phyloP scores from a whole-genome alignment of 2,797 vertebrate genomes.

The Decapterus maruadsi region DNA sequence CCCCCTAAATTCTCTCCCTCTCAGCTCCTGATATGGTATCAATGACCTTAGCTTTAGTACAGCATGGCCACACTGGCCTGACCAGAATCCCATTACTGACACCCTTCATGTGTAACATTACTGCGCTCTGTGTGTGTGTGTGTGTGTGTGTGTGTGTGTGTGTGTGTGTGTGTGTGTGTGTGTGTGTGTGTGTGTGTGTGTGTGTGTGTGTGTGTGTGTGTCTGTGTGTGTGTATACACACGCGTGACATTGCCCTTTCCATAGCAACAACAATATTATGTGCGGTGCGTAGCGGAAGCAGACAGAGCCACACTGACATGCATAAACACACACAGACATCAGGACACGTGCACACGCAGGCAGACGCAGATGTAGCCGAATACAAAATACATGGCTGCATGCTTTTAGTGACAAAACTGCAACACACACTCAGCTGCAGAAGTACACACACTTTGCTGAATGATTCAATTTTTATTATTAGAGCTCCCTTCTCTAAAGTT shows the following conservation, averaged over 20 bases:
- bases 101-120: constrained; percentile 83
- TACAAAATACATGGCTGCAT: constrained; percentile 14
- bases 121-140: constrained; percentile 53
- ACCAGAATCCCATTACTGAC: constrained; percentile 83
- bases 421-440: constrained; percentile 10
- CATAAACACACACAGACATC: neutral
- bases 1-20: constrained; percentile 20
- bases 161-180: constrained; percentile 53
- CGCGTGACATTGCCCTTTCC: constrained; percentile 77
- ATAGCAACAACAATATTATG: constrained; percentile 67
- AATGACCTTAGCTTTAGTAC: constrained; percentile 78
- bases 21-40: constrained; percentile 67
- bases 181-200: constrained; percentile 50
- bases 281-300: constrained; percentile 23
- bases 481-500: constrained; percentile 65
- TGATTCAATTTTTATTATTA: constrained; percentile 68
- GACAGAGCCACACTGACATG: constrained; percentile 38
- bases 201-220: constrained; percentile 49
- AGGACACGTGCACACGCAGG: neutral
- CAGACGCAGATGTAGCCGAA: constrained; percentile 8
- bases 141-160: constrained; percentile 46
- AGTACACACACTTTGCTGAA: constrained; percentile 47
- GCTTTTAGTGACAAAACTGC: constrained; percentile 17
- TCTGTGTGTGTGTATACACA: constrained; percentile 60
- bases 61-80: constrained; percentile 76